phyloP scores from a whole-genome alignment of 1,140 invertebrate genomes.

The Drosophila rufa region DNA sequence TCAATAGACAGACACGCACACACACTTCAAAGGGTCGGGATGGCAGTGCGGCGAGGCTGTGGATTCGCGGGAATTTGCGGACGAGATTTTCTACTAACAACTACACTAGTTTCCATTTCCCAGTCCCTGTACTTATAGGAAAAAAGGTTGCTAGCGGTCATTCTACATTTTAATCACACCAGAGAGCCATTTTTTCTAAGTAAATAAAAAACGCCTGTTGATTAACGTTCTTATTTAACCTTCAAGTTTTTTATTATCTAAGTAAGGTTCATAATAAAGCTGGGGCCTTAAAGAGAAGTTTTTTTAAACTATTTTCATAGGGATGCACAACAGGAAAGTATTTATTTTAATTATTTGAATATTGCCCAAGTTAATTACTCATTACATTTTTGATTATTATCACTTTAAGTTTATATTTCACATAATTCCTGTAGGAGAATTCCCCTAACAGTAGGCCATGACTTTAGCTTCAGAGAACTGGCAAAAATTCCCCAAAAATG shows the following conservation, averaged over 20 bases:
- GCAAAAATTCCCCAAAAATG: not conserved
- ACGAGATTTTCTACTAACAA: not conserved
- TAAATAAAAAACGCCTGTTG: too few relatives aligned
- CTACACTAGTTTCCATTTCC: not conserved
- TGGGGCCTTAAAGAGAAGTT: not conserved
- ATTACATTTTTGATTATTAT: too few relatives aligned
- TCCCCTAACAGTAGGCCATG: not conserved
- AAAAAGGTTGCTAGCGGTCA: too few relatives aligned
- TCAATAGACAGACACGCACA: slow-evolving; percentile 22
- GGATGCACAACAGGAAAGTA: not conserved
- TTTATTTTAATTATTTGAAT: not conserved
- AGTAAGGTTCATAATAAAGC: not conserved
- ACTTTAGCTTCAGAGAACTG: not conserved
- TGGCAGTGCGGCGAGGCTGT: not conserved
- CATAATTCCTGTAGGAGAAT: too few relatives aligned
- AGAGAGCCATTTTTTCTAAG: too few relatives aligned
- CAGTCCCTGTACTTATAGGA: not conserved
- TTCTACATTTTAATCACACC: too few relatives aligned
- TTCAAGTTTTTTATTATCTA: too few relatives aligned
- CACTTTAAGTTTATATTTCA: not conserved
- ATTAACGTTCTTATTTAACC: too few relatives aligned
- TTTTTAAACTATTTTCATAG: not conserved
- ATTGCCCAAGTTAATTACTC: too few relatives aligned
- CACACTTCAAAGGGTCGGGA: not conserved
- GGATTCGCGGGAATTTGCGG: slow-evolving; percentile 1